Evolutionary conservation across 2,113 vertebrate genomes (phyloP).

Genomic region (Thamnophis sirtalis): DNA sequence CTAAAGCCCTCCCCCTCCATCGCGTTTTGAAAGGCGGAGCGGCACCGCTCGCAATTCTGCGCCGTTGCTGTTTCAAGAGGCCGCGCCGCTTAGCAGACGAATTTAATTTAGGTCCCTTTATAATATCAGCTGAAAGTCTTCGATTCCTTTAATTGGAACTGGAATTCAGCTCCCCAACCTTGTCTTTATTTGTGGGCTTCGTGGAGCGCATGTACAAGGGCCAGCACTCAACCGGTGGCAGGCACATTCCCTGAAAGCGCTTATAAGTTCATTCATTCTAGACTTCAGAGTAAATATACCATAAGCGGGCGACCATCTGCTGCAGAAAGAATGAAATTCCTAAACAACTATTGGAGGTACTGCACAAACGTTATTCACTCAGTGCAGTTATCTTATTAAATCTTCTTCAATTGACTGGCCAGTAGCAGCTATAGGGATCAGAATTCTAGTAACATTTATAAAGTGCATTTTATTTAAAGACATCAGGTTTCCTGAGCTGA

Average conservation of each 20-base stretch:
- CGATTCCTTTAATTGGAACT: neutral
- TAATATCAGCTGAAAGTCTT: neutral
- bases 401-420: neutral
- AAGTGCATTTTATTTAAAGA: neutral
- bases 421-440: neutral
- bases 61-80: neutral
- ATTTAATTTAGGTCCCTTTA: neutral
- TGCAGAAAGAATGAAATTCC: neutral
- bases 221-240: neutral
- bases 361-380: neutral
- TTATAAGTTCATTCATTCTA: neutral
- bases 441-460: neutral
- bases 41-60: neutral
- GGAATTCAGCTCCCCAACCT: neutral
- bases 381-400: neutral
- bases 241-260: neutral
- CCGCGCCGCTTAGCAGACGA: neutral
- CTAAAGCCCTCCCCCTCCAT: fast-evolving
- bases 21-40: neutral
- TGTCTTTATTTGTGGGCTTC: neutral
- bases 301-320: neutral
- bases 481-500: neutral
- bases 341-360: neutral
- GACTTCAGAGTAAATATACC: neutral
- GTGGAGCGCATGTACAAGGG: neutral